Evolutionary conservation across 2,113 vertebrate species (phyloP).

Genomic region (Bos javanicus): DNA sequence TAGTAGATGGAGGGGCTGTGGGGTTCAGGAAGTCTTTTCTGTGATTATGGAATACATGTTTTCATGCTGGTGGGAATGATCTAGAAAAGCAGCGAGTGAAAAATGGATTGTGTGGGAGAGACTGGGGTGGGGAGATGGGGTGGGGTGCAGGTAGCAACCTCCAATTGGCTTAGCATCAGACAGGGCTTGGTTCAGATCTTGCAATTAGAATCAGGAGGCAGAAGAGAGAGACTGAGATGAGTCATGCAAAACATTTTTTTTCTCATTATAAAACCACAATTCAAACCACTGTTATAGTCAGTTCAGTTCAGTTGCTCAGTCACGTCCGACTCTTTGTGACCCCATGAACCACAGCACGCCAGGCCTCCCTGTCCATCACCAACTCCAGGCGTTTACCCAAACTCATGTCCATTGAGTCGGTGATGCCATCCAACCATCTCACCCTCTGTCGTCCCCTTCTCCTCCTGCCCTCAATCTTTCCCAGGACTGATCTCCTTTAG

Average conservation of each 20-base stretch:
- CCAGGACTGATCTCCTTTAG: neutral
- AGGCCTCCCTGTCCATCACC: neutral
- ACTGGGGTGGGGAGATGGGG: neutral
- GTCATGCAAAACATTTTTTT: neutral
- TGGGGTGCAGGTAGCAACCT: neutral
- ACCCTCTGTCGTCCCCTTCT: neutral
- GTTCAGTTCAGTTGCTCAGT: neutral
- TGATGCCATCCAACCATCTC: neutral
- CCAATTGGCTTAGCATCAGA: neutral
- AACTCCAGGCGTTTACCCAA: accelerated
- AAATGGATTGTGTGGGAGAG: neutral
- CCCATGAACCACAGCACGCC: neutral
- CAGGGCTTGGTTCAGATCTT: neutral
- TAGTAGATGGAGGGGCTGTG: neutral
- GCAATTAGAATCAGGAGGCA: neutral
- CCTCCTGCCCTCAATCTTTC: neutral
- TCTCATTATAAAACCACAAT: neutral
- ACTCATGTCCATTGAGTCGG: neutral
- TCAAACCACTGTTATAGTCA: neutral
- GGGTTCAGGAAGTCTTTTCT: neutral
- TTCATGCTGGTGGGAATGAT: neutral
- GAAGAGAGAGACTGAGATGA: neutral
- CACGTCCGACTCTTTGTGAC: neutral
- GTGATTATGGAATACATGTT: neutral
- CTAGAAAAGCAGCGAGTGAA: neutral